Evolutionary conservation across 1,140 invertebrate genomes (phyloP).

Genomic region (Hylyphantes graminicola): DNA sequence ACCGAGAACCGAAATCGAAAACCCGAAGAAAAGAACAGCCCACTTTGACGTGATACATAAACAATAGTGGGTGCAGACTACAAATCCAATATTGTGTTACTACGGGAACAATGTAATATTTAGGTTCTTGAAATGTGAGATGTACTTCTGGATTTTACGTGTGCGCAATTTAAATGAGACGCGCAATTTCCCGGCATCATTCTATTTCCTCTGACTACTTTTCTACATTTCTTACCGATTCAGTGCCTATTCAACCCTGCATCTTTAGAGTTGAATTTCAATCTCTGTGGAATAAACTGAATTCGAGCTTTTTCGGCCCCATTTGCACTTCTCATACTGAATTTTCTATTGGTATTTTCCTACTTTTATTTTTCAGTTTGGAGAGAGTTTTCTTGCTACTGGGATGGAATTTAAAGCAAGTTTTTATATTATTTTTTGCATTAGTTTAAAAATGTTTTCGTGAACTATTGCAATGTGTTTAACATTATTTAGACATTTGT

Average conservation of each 20-base stretch:
- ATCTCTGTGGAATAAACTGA: slow-evolving; percentile 9
- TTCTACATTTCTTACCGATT: background rate
- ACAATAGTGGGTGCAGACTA: background rate
- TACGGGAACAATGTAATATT: slow-evolving; percentile 2
- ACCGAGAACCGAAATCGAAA: background rate
- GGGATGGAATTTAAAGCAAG: no score
- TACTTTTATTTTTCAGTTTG: no score
- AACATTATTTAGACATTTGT: no score
- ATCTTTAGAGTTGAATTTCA: background rate
- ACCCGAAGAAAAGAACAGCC: background rate
- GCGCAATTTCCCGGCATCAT: background rate
- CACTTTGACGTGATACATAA: background rate
- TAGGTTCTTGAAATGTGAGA: slow-evolving; percentile 1
- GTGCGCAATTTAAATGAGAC: slow-evolving; percentile 25
- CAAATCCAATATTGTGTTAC: slow-evolving; percentile 13
- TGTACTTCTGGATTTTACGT: background rate
- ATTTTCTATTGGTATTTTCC: background rate
- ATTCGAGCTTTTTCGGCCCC: background rate
- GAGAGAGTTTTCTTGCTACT: no score
- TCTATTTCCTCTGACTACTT: background rate
- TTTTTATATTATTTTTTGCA: no score
- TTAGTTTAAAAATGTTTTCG: no score
- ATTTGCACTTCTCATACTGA: background rate
- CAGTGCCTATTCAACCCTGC: no score
- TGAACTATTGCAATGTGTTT: no score